Evolutionary conservation across 2,113 vertebrate species (phyloP), one percentile per base, ranked within the genome.

Genomic region (Sitta europaea): DNA sequence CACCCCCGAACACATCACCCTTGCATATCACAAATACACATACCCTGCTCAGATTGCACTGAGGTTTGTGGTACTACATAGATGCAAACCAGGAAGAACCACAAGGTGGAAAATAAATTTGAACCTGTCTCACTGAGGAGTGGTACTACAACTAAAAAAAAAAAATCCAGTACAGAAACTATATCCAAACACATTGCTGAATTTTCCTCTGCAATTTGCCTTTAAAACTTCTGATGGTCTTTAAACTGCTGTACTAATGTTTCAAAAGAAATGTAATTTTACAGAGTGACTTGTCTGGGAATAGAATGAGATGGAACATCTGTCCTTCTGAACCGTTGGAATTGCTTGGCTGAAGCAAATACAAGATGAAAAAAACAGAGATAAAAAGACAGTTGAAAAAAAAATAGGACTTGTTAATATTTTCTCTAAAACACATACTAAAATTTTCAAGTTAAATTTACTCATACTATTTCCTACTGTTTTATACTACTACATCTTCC

Each of bases 201-300:
- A 80, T 88, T 77, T 88, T 92, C 43, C 90, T 92, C 36, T 88
- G 93, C 82, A 86, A 21, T 90, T 95, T 8, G 66, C 75, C 94
- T 94, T 86, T 95, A 86, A 95, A 96, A 94, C n/a, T 96, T 95
- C 55, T 86, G 94, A 93, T 94, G 73, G 67, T 94, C 75, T 90
- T 96, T 92, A 90, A 96, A 88, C 15, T 86, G 58, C 86, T 91
- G 51, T 88, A 45, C 82, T 95, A 93, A 73, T 78, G 94, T 92
- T 97, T 97, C 76, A 81, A 75, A 95, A 93, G 83, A 93, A 70
- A 95, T 89, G 91, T 86, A 91, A 79, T 96, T 96, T 95, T 96
- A 75, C 92, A 87, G 61, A 96, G 90, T 92, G 95, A 92, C 88
- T 96, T 96, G 90, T 90, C 92, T 97, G 96, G 90, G 87, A 90